These are phyloP conservation scores for Actenoides hombroni DNA, from an alignment of 2,113 vertebrate species.

Conservation along the genomic window DNA sequence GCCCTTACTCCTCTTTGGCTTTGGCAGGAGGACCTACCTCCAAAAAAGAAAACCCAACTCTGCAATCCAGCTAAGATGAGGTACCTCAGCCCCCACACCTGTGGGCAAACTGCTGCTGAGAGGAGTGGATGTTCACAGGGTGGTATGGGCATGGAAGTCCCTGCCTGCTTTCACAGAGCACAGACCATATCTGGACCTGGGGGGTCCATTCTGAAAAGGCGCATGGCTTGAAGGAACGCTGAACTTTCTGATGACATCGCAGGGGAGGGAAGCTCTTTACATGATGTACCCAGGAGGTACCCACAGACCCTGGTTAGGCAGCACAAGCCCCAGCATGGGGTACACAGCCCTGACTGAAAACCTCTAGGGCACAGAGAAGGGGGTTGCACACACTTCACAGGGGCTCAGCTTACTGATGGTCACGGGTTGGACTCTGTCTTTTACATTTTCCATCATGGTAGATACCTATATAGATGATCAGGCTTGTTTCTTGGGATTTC, in stretches of 20 bases:
- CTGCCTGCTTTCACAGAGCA: rapidly evolving
- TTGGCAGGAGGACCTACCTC: not conserved
- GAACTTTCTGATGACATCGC: not conserved
- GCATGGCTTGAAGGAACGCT: not conserved
- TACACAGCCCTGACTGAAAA: not conserved
- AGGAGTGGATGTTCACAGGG: not conserved
- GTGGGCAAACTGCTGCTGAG: not conserved
- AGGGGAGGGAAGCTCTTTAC: not conserved
- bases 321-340: too few species aligned
- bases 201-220: not conserved
- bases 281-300: not conserved
- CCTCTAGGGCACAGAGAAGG: not conserved
- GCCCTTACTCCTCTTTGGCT: not conserved
- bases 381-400: not conserved
- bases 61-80: not conserved
- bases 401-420: not conserved
- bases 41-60: not conserved
- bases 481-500: not conserved
- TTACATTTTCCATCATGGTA: not conserved
- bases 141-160: not conserved
- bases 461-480: not conserved
- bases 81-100: not conserved
- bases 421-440: not conserved
- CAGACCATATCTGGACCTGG: too few species aligned
- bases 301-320: not conserved